A percentile compares a stretch with the other conserved stretches of the same genome.
These are phyloP conservation scores for Papio anubis DNA, from an alignment of 2,113 vertebrate genomes.

Conservation along the genomic window DNA sequence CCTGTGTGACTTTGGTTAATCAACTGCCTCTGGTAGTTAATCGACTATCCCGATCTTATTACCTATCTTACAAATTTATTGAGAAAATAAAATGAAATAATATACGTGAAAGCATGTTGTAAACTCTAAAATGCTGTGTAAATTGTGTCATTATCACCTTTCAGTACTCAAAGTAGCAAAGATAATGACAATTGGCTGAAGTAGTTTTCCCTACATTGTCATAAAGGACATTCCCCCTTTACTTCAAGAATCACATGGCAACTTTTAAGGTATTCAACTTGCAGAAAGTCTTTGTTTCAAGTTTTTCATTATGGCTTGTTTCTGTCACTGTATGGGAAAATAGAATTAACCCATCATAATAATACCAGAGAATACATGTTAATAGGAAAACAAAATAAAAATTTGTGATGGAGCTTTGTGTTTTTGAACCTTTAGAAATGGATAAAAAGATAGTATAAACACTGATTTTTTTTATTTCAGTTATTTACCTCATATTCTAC, in stretches of 20 bases:
- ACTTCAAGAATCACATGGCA: conserved; percentile 2
- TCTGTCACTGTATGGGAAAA: conserved; percentile 35
- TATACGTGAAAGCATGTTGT: not conserved
- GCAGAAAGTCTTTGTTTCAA: conserved; percentile 12
- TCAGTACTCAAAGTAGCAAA: not conserved
- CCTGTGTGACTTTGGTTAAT: conserved; percentile 19
- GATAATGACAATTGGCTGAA: not conserved
- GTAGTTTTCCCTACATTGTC: not conserved
- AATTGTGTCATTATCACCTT: conserved; percentile 17
- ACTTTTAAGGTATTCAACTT: conserved; percentile 8
- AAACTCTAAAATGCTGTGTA: conserved; percentile 36
- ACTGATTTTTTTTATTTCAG: conserved; percentile 82
- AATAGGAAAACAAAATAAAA: conserved; percentile 15
- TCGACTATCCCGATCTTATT: not conserved
- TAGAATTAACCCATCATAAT: conserved; percentile 34
- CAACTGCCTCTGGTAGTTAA: not conserved
- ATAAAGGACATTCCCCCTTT: not conserved
- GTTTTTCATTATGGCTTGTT: conserved; percentile 24
- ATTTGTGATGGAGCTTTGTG: conserved; percentile 22
- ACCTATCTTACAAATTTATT: not conserved
- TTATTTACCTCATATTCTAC: conserved; percentile 93
- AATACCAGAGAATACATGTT: not conserved
- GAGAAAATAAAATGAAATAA: conserved; percentile 25
- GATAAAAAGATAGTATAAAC: not conserved
- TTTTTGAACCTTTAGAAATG: conserved; percentile 32